Base-by-base conservation (phyloP, 2,113 vertebrate species). In the Hyaena hyaena region DNA sequence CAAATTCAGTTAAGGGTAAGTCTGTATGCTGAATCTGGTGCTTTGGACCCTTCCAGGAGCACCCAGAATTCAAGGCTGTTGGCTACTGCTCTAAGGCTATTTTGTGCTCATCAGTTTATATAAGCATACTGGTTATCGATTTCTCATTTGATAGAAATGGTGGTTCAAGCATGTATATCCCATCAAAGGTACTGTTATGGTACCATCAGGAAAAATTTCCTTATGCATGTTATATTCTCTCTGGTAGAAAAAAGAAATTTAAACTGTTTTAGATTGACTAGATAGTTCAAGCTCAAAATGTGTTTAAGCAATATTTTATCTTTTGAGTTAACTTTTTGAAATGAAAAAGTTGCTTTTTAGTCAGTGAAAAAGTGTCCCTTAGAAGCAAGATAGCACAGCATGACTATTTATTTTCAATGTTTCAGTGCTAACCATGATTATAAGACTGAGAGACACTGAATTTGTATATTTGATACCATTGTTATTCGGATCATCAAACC, bases 271-370 rank as follows among this genome's bases (percentile, higher is more conserved):
- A 50, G 14, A 39, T 79, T 69, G 35, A 84, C 87, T 17, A 33
- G 7, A 10, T 58, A 87, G 88, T 97, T 87, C 23, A 90, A 63
- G 12, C 53, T 95, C 45, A 90, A 88, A 95, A 82, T 71, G 43
- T 4, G 1, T 73, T 93, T 85, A 12, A 90, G 35, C 39, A 74
- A 69, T 71, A 91, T 45, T 96, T 95, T 89, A 90, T 9, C 43
- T 88, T 95, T 74, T 76, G 23, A 53, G 7, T 91, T 89, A 76
- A 91, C 33, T 96, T 88, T 77, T 26, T 87, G 31, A 94, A 69
- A 83, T n/a, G 1, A 88, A 45, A 81, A 66, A 65, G 15, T 35
- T 69, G 4, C 26, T 84, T 19, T 53, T 53, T 35, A 39, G 35
- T 79, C 26, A 53, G 11, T 48, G 43, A 69, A 66, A 95, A 92